Evolutionary conservation across 2,113 vertebrate species (phyloP).

Genomic region (Chauna torquata): DNA sequence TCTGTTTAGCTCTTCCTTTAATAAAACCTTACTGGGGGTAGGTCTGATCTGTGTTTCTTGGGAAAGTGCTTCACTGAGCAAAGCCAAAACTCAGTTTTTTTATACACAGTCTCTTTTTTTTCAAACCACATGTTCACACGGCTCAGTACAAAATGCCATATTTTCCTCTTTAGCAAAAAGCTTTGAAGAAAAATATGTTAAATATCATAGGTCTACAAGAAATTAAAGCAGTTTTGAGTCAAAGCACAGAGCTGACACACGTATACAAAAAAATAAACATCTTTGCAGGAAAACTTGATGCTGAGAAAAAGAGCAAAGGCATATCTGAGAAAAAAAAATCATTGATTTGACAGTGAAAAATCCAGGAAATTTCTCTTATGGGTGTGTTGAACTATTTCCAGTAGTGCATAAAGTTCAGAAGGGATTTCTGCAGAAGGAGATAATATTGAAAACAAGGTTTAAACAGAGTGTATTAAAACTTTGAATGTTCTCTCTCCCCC

Average conservation of each 20-base stretch:
- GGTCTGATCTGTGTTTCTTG: background rate
- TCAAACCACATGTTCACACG: background rate
- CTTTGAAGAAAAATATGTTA: background rate
- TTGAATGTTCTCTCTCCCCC: background rate
- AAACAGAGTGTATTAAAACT: constrained; percentile 23
- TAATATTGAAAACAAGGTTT: constrained; percentile 38
- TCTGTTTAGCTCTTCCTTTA: background rate
- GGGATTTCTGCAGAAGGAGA: constrained; percentile 38
- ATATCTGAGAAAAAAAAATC: background rate
- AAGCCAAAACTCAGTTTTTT: background rate
- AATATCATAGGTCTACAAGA: background rate
- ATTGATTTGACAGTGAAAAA: background rate
- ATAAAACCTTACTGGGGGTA: background rate
- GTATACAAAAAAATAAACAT: constrained; percentile 39
- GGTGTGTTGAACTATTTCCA: constrained; percentile 14
- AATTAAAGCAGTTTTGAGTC: constrained; percentile 33
- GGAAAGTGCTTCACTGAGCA: constrained; percentile 12
- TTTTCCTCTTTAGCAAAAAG: constrained; percentile 35
- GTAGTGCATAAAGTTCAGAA: constrained; percentile 2
- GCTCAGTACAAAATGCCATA: background rate
- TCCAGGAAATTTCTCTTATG: constrained; percentile 36
- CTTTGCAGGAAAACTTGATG: constrained; percentile 30
- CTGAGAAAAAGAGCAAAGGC: background rate
- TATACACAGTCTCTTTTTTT: background rate
- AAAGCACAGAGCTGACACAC: background rate